Evolutionary conservation across 2,888 invertebrate species (phyloP).

Genomic region (Octodonta nipae): DNA sequence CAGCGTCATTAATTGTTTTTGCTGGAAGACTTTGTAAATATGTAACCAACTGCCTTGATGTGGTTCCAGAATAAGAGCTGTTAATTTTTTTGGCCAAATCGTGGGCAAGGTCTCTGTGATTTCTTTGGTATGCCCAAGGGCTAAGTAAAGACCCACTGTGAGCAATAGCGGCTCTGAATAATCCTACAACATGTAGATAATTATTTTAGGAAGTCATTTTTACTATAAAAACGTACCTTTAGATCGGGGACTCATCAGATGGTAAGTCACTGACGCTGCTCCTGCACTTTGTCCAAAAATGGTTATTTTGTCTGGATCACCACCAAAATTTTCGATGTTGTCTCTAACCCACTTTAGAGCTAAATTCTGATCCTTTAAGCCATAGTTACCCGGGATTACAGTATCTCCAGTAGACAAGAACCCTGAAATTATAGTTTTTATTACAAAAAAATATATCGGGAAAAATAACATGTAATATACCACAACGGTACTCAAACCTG

Average conservation of each 20-base stretch:
- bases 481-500: too few species aligned
- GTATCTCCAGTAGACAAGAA: slow-evolving; percentile 18
- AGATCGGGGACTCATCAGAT: slow-evolving; percentile 9
- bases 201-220: too few species aligned
- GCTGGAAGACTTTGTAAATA: too few species aligned
- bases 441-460: too few species aligned
- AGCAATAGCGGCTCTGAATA: slow-evolving; percentile 16
- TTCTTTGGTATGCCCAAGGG: slow-evolving; percentile 19
- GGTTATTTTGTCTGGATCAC: slow-evolving; percentile 10
- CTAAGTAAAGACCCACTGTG: slow-evolving; percentile 18
- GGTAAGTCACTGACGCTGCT: slow-evolving; percentile 11
- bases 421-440: too few species aligned
- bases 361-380: slow-evolving; percentile 10
- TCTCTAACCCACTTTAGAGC: slow-evolving; percentile 10
- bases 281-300: slow-evolving; percentile 12
- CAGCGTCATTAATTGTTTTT: too few species aligned
- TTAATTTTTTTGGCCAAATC: slow-evolving; percentile 4
- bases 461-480: too few species aligned
- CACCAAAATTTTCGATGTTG: slow-evolving; percentile 11
- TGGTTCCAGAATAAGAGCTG: too few species aligned
- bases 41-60: too few species aligned
- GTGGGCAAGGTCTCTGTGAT: slow-evolving; percentile 8
- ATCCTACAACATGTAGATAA: slow-evolving; percentile 8
- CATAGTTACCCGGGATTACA: slow-evolving; percentile 15
- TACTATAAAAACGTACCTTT: too few species aligned